Percentiles rank a stretch among this genome's conserved stretches.
Conservation (phyloP, 1,140 invertebrate genomes). For the Arion vulgaris region DNA sequence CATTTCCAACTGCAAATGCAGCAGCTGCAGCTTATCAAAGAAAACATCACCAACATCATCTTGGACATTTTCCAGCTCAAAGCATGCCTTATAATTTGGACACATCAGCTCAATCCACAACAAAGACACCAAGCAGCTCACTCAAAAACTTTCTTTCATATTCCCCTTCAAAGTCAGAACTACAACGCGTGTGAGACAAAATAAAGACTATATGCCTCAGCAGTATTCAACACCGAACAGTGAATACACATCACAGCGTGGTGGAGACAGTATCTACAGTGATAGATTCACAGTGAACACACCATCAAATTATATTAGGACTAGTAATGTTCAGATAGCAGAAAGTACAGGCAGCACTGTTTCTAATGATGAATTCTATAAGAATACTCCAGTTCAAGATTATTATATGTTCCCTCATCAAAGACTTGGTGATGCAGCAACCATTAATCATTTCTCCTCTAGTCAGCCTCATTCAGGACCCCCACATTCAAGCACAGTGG, state of each 20-base stretch:
- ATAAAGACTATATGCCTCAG: not conserved
- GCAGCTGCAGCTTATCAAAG: conserved; percentile 43
- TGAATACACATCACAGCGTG: not conserved
- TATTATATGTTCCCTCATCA: not conserved
- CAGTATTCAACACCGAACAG: not conserved
- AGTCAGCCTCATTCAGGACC: not conserved
- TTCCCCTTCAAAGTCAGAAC: conserved; percentile 25
- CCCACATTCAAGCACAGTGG: not conserved
- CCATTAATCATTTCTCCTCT: not conserved
- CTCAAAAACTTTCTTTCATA: conserved; percentile 15
- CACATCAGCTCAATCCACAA: not conserved
- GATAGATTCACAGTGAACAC: not conserved
- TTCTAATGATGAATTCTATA: conserved; percentile 28
- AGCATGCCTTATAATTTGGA: not conserved
- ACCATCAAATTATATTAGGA: not conserved
- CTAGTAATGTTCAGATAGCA: not conserved
- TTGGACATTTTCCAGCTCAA: not conserved
- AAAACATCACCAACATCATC: conserved; percentile 20
- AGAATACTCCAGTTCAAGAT: not conserved
- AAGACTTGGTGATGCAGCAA: not conserved
- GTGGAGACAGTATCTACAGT: not conserved
- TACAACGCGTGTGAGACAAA: not conserved
- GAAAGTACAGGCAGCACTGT: not conserved
- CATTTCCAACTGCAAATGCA: conserved; percentile 26
- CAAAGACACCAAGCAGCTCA: not conserved